Percentiles rank a stretch among this genome's conserved stretches.
Conservation (phyloP, 2,888 invertebrate species). For the Lathronympha strigana region DNA sequence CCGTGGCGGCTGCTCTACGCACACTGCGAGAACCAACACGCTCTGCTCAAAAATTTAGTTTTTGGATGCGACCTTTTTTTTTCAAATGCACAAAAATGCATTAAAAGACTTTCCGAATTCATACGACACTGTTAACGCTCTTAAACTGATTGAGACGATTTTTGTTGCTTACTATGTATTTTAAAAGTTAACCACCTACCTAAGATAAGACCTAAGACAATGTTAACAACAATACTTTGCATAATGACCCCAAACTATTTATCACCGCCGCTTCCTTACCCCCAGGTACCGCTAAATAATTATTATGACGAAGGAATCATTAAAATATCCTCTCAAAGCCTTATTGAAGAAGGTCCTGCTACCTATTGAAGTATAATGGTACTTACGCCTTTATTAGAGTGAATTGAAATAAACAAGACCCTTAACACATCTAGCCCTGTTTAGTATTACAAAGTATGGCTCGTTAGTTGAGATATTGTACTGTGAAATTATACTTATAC, state of each 20-base stretch:
- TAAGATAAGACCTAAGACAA: neutral
- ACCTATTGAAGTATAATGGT: neutral
- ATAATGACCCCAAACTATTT: constrained; percentile 16
- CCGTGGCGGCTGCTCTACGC: too few species aligned
- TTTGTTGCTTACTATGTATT: too few species aligned
- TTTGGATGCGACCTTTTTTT: too few species aligned
- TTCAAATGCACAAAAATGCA: too few species aligned
- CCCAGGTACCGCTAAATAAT: constrained; percentile 23
- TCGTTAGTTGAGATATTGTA: constrained; percentile 17
- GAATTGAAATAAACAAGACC: neutral
- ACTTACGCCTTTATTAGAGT: neutral
- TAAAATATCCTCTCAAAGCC: neutral
- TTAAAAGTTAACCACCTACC: too few species aligned
- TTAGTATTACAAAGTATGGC: constrained; percentile 10
- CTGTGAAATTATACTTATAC: neutral
- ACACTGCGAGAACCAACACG: too few species aligned
- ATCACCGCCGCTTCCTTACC: constrained; percentile 23
- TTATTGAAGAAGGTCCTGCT: neutral
- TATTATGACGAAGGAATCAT: constrained; percentile 8
- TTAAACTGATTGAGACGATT: too few species aligned
- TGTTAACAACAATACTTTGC: neutral
- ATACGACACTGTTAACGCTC: too few species aligned
- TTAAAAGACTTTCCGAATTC: too few species aligned
- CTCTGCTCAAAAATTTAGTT: too few species aligned
- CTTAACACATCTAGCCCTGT: constrained; percentile 18